These are phyloP conservation scores for Phodopus roborovskii DNA, from an alignment of 2,113 vertebrate genomes.

Conservation along the genomic window DNA sequence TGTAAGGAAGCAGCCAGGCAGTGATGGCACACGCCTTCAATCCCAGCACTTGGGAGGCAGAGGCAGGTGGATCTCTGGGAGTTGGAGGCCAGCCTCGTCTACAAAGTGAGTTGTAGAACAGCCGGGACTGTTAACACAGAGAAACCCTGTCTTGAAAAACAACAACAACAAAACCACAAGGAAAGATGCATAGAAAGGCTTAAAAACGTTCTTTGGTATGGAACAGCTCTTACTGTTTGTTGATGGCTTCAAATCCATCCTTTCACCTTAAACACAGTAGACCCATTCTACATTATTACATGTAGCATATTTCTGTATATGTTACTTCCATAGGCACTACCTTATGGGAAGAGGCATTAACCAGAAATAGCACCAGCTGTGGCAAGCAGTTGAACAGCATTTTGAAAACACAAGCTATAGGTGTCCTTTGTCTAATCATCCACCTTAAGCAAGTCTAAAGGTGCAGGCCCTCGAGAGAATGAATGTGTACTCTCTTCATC, in stretches of 20 bases:
- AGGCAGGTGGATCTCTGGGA: too few species aligned
- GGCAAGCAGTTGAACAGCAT: neutral
- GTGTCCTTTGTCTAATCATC: neutral
- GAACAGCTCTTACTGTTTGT: neutral
- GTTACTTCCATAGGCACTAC: neutral
- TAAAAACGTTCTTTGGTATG: neutral
- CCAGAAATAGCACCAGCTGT: neutral
- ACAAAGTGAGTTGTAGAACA: too few species aligned
- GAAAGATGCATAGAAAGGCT: neutral
- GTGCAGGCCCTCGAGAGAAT: neutral
- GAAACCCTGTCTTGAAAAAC: too few species aligned
- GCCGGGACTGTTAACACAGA: too few species aligned
- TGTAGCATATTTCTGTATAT: conserved; percentile 33
- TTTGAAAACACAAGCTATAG: neutral
- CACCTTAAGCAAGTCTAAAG: neutral
- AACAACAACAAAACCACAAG: neutral
- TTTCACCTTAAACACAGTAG: conserved; percentile 37
- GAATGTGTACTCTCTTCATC: neutral
- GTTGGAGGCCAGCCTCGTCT: too few species aligned
- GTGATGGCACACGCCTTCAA: too few species aligned
- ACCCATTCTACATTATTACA: neutral
- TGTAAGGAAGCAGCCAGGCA: neutral
- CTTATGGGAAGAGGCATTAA: neutral
- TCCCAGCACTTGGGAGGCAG: too few species aligned
- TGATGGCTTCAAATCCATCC: neutral